Conservation (phyloP, 2,797 vertebrate genomes). For the Liasis olivaceus region DNA sequence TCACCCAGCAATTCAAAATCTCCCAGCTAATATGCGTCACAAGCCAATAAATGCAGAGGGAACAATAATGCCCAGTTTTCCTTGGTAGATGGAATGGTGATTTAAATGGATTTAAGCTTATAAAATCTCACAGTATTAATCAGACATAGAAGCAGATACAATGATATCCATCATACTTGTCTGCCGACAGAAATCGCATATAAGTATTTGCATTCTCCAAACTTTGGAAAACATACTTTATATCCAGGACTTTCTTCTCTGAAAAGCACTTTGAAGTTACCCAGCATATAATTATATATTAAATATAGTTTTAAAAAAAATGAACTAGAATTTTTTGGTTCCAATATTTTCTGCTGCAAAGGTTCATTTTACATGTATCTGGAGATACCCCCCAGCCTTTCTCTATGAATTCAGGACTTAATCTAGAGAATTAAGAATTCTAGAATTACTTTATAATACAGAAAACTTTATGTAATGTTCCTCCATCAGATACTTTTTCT, state of each 20-base stretch:
- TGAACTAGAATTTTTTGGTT: not conserved
- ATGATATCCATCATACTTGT: not conserved
- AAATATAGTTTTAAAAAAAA: not conserved
- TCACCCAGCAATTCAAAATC: not conserved
- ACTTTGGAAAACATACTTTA: not conserved
- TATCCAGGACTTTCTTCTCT: not conserved
- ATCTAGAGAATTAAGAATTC: not conserved
- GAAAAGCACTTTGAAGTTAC: not conserved
- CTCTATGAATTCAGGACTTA: not conserved
- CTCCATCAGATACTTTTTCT: conserved; percentile 47
- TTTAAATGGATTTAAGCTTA: not conserved
- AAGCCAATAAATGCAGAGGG: not conserved
- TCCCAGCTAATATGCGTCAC: not conserved
- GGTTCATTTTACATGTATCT: not conserved
- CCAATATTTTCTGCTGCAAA: not conserved
- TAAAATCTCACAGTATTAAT: not conserved
- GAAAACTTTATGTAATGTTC: conserved; percentile 55
- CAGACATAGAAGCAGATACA: not conserved
- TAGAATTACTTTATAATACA: conserved; percentile 42
- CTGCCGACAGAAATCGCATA: not conserved
- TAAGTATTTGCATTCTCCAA: not conserved
- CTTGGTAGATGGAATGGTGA: not conserved
- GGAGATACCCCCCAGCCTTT: not conserved
- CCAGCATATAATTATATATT: not conserved
- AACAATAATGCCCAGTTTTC: not conserved